Percentiles rank a stretch among this genome's conserved stretches.
phyloP scores from a whole-genome alignment of 2,888 invertebrate genomes.

The Brachycybe producta region DNA sequence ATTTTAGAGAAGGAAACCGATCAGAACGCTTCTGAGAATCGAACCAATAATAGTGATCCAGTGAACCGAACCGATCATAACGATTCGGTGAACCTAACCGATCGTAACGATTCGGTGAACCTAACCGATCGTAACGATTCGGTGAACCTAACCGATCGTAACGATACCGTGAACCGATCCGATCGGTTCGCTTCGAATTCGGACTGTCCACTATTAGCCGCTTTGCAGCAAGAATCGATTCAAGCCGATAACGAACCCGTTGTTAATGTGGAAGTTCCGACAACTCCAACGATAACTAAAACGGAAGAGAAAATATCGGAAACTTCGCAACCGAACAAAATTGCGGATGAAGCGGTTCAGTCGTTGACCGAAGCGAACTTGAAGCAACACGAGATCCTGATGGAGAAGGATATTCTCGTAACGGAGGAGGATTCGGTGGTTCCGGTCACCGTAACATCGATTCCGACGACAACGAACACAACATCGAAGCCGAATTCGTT shows the following conservation, averaged over 20 bases:
- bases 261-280: not conserved
- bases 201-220: no score
- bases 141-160: no score
- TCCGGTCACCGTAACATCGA: not conserved
- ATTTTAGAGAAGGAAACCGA: not conserved
- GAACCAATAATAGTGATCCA: no score
- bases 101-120: no score
- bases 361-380: slow-evolving; percentile 17
- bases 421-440: not conserved
- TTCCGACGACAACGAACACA: not conserved
- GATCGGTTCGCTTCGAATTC: no score
- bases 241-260: not conserved
- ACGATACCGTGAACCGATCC: no score
- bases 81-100: no score
- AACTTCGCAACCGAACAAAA: not conserved
- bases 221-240: no score
- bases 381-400: slow-evolving; percentile 18
- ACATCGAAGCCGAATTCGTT: slow-evolving; percentile 33
- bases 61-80: no score
- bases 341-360: not conserved
- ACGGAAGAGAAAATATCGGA: not conserved
- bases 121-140: no score
- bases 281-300: not conserved
- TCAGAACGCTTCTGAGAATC: not conserved
- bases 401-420: slow-evolving; percentile 11